Conservation (phyloP, 2,113 vertebrate genomes). For the Beaufortia kweichowensis region DNA sequence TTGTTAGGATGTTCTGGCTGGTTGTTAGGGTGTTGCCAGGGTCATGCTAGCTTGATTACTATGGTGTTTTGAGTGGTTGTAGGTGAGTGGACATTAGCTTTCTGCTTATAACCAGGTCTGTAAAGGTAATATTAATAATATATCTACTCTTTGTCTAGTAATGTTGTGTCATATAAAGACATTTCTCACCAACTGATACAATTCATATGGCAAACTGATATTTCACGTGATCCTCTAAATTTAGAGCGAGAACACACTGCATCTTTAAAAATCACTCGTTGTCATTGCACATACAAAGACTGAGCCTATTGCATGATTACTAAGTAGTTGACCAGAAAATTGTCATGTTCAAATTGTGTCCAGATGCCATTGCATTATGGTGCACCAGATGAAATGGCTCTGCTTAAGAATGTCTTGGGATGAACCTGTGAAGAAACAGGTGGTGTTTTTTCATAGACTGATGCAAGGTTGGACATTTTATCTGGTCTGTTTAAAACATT, state of each 20-base stretch:
- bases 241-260: conserved; percentile 30
- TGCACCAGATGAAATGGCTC: conserved; percentile 21
- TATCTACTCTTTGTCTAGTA: too few species aligned
- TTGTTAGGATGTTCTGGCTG: not conserved
- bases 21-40: not conserved
- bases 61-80: too few species aligned
- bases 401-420: not conserved
- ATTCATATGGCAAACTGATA: conserved; percentile 4
- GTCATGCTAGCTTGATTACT: not conserved
- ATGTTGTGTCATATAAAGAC: too few species aligned
- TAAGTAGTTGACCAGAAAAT: conserved; percentile 56
- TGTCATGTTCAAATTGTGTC: conserved; percentile 53
- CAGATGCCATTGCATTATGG: conserved; percentile 45
- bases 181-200: too few species aligned
- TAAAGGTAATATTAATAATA: too few species aligned
- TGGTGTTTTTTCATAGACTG: not conserved
- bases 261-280: conserved; percentile 38
- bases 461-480: conserved; percentile 4
- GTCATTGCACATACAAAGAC: conserved; percentile 50
- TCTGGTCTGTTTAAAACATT: conserved; percentile 21
- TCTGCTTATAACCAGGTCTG: too few species aligned
- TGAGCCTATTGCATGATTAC: conserved; percentile 55
- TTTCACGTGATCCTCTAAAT: conserved; percentile 47
- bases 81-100: too few species aligned
- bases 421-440: not conserved